Base-by-base conservation (phyloP, 1,140 invertebrate species). In the Philotrypesis tridentata region DNA sequence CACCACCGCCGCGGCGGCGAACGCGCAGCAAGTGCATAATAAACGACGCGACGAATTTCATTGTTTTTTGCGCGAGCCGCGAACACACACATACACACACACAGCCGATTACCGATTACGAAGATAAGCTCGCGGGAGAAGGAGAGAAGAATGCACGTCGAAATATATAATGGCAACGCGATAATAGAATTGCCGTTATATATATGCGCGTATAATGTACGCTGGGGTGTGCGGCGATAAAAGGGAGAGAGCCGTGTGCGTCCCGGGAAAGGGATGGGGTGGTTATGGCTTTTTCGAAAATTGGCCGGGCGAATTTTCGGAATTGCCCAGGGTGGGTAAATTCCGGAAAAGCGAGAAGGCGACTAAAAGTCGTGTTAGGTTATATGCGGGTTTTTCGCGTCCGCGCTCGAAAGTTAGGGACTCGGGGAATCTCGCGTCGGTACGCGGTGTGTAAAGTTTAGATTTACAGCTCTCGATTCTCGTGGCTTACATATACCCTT, bases 1-100 rank as follows among this genome's bases (percentile, higher is more conserved):
- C n/a, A n/a, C n/a, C n/a, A n/a, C n/a, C n/a, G n/a, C n/a, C n/a
- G n/a, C n/a, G n/a, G n/a, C n/a, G n/a, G n/a, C 68, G 1, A 79
- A 55, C 25, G 68, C 37, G 31, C 33, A 8, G 23, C 40, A 61
- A 75, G n/a, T 61, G 3, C 37, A 27, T 67, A 74, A 80, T 67
- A 67, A 80, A 80, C 48, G 43, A 29, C 33, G 72, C 27, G 65
- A 76, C 72, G 80, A 48, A 71, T 71, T 82, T 48, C 29, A 82
- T 82, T 82, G 73, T 82, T 82, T 77, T n/a, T n/a, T n/a, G n/a
- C n/a, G 70, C 72, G 31, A 21, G 37, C 33, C 40, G 48, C 31
- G 60, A n/a, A n/a, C n/a, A n/a, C n/a, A n/a, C n/a, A n/a, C n/a
- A n/a, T n/a, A n/a, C n/a, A n/a, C n/a, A n/a, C n/a, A n/a, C n/a